Conservation (phyloP, 2,888 invertebrate species). For the Herminia tarsipennalis region DNA sequence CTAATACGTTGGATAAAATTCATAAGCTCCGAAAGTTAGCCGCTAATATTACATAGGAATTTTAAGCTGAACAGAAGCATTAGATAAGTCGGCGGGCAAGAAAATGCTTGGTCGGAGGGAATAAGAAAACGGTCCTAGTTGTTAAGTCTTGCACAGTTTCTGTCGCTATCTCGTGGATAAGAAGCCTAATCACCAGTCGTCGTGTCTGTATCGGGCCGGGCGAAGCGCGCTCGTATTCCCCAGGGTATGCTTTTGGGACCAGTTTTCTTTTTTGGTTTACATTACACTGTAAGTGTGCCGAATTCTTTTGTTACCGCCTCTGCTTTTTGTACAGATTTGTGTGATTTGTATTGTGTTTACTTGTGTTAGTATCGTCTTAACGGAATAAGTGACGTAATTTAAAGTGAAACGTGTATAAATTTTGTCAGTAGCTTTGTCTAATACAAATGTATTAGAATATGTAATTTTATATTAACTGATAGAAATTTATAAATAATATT, state of each 20-base stretch:
- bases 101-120: conserved; percentile 81
- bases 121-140: conserved; percentile 85
- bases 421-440: not conserved
- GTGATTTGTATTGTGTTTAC: conserved; percentile 71
- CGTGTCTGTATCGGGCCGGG: conserved; percentile 82
- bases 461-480: not conserved
- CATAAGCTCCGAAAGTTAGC: conserved; percentile 67
- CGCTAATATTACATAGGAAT: conserved; percentile 74
- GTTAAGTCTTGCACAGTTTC: conserved; percentile 86
- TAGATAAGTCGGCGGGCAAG: conserved; percentile 81
- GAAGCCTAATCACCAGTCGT: conserved; percentile 85
- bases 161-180: conserved; percentile 85
- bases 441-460: not conserved
- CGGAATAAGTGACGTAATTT: conserved; percentile 36
- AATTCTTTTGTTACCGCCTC: conserved; percentile 80
- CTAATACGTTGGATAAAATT: conserved; percentile 52
- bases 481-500: conserved; percentile 4
- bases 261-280: conserved; percentile 85
- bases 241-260: conserved; percentile 83
- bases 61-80: conserved; percentile 74
- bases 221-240: conserved; percentile 78
- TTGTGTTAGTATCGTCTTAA: conserved; percentile 51
- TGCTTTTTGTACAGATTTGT: conserved; percentile 75
- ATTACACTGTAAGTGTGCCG: conserved; percentile 84
- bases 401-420: conserved; percentile 15